Conservation (phyloP, 2,797 vertebrate genomes). For the Enteromius paludinosus region DNA sequence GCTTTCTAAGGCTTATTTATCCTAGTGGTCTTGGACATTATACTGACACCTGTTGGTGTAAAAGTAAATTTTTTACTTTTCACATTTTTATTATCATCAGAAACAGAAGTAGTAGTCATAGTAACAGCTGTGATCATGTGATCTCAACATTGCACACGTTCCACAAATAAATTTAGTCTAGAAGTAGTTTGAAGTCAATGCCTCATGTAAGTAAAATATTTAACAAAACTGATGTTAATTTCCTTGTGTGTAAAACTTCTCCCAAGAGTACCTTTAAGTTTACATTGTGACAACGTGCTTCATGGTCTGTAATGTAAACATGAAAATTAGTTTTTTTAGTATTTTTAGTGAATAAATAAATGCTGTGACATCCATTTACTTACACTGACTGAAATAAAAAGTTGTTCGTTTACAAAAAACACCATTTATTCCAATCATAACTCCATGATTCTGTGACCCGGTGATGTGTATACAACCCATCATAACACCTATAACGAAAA, state of each 20-base stretch:
- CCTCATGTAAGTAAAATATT: background rate
- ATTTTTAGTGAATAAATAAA: background rate
- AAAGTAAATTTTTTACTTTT: background rate
- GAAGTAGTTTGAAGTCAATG: background rate
- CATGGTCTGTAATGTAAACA: background rate
- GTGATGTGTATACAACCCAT: conserved; percentile 12
- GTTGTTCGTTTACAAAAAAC: background rate
- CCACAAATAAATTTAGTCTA: background rate
- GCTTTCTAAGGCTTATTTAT: background rate
- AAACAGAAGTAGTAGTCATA: background rate
- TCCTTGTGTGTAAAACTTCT: background rate
- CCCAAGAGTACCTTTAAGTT: background rate
- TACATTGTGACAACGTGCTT: background rate
- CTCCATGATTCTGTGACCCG: background rate
- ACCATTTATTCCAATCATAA: background rate
- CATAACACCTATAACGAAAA: background rate
- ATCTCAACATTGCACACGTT: background rate
- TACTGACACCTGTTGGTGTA: background rate
- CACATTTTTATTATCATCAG: background rate
- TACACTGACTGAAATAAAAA: background rate
- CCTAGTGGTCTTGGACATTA: background rate
- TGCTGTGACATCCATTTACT: background rate
- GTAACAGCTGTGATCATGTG: background rate
- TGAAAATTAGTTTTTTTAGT: background rate
- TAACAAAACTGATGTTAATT: background rate